A percentile compares a stretch with the other conserved stretches of the same genome.
Evolutionary conservation across 2,113 vertebrate genomes (phyloP).

Genomic region (Gallinago media): DNA sequence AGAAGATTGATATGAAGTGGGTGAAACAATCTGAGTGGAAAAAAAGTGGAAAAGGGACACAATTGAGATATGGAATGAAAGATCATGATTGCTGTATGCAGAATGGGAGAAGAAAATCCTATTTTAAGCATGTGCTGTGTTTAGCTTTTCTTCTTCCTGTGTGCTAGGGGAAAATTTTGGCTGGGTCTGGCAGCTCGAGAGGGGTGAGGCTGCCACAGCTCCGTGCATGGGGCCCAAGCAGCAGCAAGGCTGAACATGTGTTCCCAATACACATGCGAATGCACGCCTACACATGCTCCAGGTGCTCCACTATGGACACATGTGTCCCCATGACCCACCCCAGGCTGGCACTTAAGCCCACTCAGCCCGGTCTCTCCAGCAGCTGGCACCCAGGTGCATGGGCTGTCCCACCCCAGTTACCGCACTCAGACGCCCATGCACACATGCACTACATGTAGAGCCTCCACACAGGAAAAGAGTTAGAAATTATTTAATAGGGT

Average conservation of each 20-base stretch:
- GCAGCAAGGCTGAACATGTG: neutral
- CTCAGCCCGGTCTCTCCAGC: fast-evolving
- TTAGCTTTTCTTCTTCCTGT: neutral
- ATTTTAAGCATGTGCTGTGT: neutral
- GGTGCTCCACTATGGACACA: neutral
- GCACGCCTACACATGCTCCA: fast-evolving
- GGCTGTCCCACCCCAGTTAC: neutral
- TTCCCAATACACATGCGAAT: fast-evolving
- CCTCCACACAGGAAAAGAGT: neutral
- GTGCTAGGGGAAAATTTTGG: fast-evolving
- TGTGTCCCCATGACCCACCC: neutral
- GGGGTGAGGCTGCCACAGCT: neutral
- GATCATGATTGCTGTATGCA: neutral
- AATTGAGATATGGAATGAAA: neutral
- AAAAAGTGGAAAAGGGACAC: neutral
- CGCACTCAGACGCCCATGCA: too few relatives aligned
- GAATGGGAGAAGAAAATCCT: neutral
- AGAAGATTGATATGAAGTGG: neutral
- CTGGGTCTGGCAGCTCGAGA: neutral
- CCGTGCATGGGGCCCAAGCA: fast-evolving
- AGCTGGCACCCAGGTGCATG: neutral
- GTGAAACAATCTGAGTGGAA: neutral
- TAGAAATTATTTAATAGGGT: neutral
- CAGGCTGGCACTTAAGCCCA: neutral
- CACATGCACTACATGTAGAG: neutral